Conservation (phyloP, 1,140 invertebrate species). For the Diabrotica undecimpunctata region DNA sequence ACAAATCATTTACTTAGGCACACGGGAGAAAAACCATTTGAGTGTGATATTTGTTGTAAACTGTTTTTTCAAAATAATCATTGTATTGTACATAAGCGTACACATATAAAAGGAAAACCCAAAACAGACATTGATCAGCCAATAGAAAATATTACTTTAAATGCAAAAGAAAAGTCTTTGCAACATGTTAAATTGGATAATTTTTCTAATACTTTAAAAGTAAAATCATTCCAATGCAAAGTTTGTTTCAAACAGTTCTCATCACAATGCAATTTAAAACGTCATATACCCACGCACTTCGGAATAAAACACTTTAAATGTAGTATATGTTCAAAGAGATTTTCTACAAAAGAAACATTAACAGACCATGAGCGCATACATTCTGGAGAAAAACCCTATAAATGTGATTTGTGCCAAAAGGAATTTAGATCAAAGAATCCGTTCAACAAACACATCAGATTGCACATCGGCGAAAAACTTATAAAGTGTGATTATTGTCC, state of each 20-base stretch:
- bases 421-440: background rate
- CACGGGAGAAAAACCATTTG: no score
- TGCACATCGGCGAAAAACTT: background rate
- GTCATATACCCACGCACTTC: background rate
- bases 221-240: background rate
- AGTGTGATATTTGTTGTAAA: no score
- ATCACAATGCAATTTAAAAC: background rate
- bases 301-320: background rate
- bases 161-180: no score
- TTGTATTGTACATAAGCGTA: no score
- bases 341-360: background rate
- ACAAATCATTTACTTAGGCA: no score
- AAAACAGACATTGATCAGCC: no score
- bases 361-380: background rate
- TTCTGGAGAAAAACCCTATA: background rate
- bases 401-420: background rate
- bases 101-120: no score
- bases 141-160: no score
- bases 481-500: background rate
- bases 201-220: background rate
- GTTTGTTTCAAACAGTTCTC: background rate
- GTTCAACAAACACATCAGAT: background rate
- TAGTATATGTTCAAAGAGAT: background rate
- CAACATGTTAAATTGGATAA: no score
- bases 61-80: no score